phyloP scores from a whole-genome alignment of 2,797 vertebrate species.

The Arrhamphus sclerolepis region DNA sequence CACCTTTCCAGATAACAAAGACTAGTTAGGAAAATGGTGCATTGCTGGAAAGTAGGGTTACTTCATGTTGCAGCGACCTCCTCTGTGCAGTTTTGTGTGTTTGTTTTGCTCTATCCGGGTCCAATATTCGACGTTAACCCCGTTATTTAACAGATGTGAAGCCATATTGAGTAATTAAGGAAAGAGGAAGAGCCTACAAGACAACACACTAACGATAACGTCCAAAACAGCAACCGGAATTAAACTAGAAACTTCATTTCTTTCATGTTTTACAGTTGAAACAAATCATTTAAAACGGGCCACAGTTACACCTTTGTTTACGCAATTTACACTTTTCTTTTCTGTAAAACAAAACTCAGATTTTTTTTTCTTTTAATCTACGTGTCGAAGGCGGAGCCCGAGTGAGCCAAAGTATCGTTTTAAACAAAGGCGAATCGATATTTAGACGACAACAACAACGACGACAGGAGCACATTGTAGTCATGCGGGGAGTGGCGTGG shows the following conservation, averaged over 20 bases:
- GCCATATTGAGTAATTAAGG: slow-evolving; percentile 33
- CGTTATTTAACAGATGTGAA: slow-evolving; percentile 15
- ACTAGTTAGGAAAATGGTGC: slow-evolving; percentile 2
- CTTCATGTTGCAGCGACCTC: too few species aligned
- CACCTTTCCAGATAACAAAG: slow-evolving; percentile 43
- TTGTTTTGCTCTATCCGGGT: too few species aligned
- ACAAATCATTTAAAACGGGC: slow-evolving; percentile 9
- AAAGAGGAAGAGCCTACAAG: slow-evolving; percentile 41
- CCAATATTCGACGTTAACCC: not conserved
- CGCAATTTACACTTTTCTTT: too few species aligned
- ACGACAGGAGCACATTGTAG: slow-evolving; percentile 24
- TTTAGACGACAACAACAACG: not conserved
- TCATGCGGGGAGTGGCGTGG: slow-evolving; percentile 74
- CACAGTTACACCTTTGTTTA: slow-evolving; percentile 15
- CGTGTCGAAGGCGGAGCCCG: fast-evolving
- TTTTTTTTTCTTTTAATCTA: not conserved
- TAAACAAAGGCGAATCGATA: not conserved
- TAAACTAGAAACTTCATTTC: too few species aligned
- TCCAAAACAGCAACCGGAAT: too few species aligned
- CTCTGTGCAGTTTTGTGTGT: too few species aligned
- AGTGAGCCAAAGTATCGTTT: not conserved
- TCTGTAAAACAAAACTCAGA: too few species aligned
- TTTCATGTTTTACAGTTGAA: not conserved
- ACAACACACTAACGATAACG: too few species aligned
- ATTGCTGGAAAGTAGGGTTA: not conserved